These are phyloP conservation scores for Bagarius yarrelli DNA, from an alignment of 2,113 vertebrate species.

Conservation along the genomic window DNA sequence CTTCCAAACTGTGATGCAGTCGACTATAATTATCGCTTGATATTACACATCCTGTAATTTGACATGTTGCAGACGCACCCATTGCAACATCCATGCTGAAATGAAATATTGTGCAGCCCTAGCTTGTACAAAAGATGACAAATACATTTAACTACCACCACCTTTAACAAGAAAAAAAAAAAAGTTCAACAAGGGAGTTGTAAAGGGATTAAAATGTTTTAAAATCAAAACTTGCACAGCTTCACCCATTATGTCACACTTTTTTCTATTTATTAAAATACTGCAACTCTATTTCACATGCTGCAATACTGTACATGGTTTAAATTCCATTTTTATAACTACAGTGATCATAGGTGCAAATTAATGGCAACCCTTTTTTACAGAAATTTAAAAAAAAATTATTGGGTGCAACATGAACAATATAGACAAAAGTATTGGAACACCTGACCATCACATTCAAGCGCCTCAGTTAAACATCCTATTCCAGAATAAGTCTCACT, in stretches of 20 bases:
- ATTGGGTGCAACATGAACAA: neutral
- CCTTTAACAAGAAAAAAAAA: neutral
- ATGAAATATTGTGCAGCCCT: too few species aligned
- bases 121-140: neutral
- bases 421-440: too few species aligned
- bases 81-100: too few species aligned
- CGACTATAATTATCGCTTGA: too few species aligned
- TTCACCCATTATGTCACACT: neutral
- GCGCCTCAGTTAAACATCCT: too few species aligned
- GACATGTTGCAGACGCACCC: too few species aligned
- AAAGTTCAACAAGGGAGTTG: neutral
- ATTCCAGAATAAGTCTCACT: too few species aligned
- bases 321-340: conserved; percentile 29
- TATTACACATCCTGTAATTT: too few species aligned
- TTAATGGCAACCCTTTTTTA: neutral
- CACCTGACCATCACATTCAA: too few species aligned
- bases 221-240: neutral
- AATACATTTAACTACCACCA: neutral
- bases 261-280: conserved; percentile 37
- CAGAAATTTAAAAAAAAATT: neutral
- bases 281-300: conserved; percentile 61
- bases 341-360: conserved; percentile 45
- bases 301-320: conserved; percentile 50
- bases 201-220: neutral
- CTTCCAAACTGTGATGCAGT: too few species aligned